Evolutionary conservation across 2,797 vertebrate species (phyloP).

Genomic region (Pangasius krempfi): DNA sequence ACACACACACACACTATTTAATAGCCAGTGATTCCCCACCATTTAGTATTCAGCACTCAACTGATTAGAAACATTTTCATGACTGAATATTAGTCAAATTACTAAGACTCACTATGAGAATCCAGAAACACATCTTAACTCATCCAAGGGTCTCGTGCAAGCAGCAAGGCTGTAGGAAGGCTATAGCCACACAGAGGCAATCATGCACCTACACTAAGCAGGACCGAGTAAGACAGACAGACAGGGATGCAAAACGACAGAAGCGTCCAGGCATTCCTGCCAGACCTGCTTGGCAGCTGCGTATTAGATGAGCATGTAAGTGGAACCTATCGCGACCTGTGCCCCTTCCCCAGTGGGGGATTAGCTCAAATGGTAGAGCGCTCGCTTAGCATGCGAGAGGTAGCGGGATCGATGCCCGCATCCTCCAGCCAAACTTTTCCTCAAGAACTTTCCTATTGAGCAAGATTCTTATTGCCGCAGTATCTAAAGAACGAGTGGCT

Average conservation of each 20-base stretch:
- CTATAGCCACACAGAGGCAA: not conserved
- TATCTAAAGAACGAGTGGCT: not conserved
- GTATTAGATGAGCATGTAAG: no score
- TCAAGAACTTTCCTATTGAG: not conserved
- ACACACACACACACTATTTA: not conserved
- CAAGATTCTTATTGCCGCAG: not conserved
- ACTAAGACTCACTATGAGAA: not conserved
- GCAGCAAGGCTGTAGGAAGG: not conserved
- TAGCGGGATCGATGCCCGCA: conserved; percentile 3
- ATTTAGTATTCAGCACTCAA: not conserved
- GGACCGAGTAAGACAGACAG: no score
- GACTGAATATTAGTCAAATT: not conserved
- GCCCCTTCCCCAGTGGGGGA: not conserved
- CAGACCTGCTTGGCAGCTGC: no score
- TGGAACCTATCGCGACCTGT: not conserved
- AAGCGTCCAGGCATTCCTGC: not conserved
- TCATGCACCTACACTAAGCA: not conserved
- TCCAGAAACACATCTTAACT: not conserved
- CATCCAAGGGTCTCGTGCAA: not conserved
- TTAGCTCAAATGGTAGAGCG: conserved; percentile 35
- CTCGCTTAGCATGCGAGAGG: conserved; percentile 22
- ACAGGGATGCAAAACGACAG: not conserved
- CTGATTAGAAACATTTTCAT: not conserved
- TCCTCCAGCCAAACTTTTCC: rapidly evolving
- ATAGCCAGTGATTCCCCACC: not conserved